Conservation (phyloP, 1,140 invertebrate species). For the Bicyclus anynana region DNA sequence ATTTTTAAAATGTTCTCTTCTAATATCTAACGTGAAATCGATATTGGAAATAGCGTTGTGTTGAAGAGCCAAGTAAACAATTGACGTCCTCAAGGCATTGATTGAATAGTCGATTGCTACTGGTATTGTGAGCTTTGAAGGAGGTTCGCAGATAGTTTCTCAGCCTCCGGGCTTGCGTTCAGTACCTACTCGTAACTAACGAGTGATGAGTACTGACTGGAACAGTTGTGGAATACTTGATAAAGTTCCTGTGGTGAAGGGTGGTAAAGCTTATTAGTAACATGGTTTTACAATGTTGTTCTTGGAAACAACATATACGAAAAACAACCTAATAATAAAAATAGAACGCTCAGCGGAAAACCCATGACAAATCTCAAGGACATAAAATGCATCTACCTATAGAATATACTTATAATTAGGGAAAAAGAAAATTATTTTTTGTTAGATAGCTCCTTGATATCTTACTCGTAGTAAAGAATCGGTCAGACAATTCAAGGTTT, state of each 20-base stretch:
- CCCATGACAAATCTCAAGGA: no score
- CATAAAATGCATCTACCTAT: no score
- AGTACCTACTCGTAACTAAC: conserved; percentile 12
- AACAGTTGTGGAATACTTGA: background rate
- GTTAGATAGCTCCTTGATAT: no score
- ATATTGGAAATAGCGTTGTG: conserved; percentile 9
- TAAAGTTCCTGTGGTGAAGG: background rate
- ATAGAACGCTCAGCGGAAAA: no score
- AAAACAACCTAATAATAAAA: no score
- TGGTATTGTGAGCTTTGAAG: conserved; percentile 24
- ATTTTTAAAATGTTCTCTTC: background rate
- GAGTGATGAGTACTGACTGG: background rate
- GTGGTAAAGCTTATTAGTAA: background rate
- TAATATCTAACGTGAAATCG: background rate
- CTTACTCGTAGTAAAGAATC: no score
- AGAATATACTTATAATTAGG: no score
- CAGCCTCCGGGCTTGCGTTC: conserved; percentile 15
- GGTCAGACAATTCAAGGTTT: no score
- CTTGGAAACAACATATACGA: no score
- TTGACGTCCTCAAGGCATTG: conserved; percentile 18
- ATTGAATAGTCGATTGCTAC: conserved; percentile 24
- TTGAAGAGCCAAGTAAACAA: conserved; percentile 18
- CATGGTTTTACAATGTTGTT: no score
- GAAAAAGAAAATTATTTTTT: no score
- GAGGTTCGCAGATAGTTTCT: conserved; percentile 21